Evolutionary conservation across 2,113 vertebrate genomes (phyloP).

Genomic region (Phyllopteryx taeniolatus): DNA sequence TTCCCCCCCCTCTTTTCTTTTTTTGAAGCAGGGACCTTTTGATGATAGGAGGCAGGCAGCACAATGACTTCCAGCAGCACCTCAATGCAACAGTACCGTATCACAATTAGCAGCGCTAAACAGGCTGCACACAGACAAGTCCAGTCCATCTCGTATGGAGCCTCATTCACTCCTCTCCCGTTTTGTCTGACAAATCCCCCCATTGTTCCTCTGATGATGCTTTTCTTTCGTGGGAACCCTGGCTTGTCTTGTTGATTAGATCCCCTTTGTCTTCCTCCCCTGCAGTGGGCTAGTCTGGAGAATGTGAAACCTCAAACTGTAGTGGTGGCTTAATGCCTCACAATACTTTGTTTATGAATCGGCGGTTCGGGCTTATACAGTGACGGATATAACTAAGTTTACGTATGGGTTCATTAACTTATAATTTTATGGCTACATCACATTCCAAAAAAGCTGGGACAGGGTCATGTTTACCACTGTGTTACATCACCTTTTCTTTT

Average conservation of each 20-base stretch:
- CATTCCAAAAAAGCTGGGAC: no score
- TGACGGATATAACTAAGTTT: slow-evolving; percentile 52
- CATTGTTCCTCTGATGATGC: slow-evolving; percentile 75
- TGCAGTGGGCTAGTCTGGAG: slow-evolving; percentile 68
- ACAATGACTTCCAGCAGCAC: slow-evolving; percentile 72
- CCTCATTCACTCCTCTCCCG: slow-evolving; percentile 72
- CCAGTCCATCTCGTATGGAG: slow-evolving; percentile 73
- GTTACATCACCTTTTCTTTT: no score
- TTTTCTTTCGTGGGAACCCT: slow-evolving; percentile 77
- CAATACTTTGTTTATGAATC: slow-evolving; percentile 63
- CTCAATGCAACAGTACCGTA: slow-evolving; percentile 73
- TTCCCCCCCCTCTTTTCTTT: slow-evolving; percentile 25
- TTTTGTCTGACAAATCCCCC: slow-evolving; percentile 75
- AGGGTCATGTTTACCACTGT: no score
- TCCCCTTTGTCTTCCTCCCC: slow-evolving; percentile 74
- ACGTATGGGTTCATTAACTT: slow-evolving; percentile 32
- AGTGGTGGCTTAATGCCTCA: slow-evolving; percentile 71
- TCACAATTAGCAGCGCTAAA: slow-evolving; percentile 74
- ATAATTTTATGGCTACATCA: no score
- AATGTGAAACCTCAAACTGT: slow-evolving; percentile 68
- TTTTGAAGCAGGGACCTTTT: slow-evolving; percentile 64
- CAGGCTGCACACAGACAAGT: slow-evolving; percentile 67
- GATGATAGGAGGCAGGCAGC: slow-evolving; percentile 71
- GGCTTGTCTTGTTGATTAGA: slow-evolving; percentile 77
- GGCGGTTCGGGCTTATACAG: slow-evolving; percentile 42